Percentiles rank a stretch among this genome's conserved stretches.
These are phyloP conservation scores for Urocyon cinereoargenteus DNA, from an alignment of 2,797 vertebrate species.

Conservation along the genomic window DNA sequence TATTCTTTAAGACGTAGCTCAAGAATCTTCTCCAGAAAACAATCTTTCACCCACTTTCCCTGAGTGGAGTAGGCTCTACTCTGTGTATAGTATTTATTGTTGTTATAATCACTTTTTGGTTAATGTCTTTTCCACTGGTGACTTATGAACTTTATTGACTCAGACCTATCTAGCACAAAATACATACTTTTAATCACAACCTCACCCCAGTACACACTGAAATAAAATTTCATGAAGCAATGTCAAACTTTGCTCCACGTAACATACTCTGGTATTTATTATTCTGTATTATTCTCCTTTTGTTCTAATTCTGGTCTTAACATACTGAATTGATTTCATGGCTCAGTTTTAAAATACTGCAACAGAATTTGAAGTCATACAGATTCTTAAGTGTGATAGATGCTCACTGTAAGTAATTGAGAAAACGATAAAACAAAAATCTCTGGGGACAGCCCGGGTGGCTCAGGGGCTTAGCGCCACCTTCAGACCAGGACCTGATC, in stretches of 20 bases:
- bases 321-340: slow-evolving; percentile 14
- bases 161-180: background rate
- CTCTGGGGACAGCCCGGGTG: too few species aligned
- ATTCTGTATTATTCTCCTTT: background rate
- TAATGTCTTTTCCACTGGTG: slow-evolving; percentile 20
- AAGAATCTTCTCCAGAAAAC: slow-evolving; percentile 31
- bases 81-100: background rate
- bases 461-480: too few species aligned
- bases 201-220: background rate
- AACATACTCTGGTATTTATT: background rate
- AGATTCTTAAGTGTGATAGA: background rate
- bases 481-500: too few species aligned
- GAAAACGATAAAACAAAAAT: slow-evolving; percentile 10
- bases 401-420: background rate
- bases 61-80: background rate
- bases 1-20: background rate
- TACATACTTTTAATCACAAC: background rate
- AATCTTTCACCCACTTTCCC: background rate
- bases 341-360: background rate
- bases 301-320: slow-evolving; percentile 19
- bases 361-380: background rate
- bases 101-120: slow-evolving; percentile 20
- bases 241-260: background rate
- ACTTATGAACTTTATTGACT: background rate
- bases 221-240: slow-evolving; percentile 41